Base-by-base conservation (phyloP, 2,888 invertebrate species). In the Hemistola chrysoprasaria region DNA sequence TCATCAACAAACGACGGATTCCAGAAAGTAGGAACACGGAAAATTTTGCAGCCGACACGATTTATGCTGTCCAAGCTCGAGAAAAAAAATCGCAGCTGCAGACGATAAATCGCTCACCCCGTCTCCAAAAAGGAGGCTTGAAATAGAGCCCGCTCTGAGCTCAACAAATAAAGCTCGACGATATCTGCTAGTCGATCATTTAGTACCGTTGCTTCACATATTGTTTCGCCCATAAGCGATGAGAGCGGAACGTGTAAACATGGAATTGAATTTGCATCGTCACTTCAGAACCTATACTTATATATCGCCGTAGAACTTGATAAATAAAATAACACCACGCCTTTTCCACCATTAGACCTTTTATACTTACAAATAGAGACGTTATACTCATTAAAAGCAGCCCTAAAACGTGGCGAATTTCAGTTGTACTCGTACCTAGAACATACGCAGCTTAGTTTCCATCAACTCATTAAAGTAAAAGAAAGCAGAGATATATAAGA, bases 51-150 rank as follows among this genome's bases (percentile, higher is more conserved):
- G 53, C 54, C 45, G 55, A 59, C 48, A 54, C 56, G 62, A 71
- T 75, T 75, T 73, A 75, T 67, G 56, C 62, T 51, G 49, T 54
- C 55, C 56, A 52, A 55, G 47, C 45, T 59, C 40, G 41, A 60
- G 61, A 58, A 73, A 72, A n/a, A 74, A 75, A 74, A 68, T 62
- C 50, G 54, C 59, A 62, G 64, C 63, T 68, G 65, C 59, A 54
- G 55, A 59, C 76, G 61, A 78, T 76, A 77, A 77, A 77, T 78
- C 74, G 62, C 61, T 77, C 72, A 69, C 59, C 62, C 56, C 57
- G 62, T 62, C 55, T 62, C 61, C 59, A 59, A 72, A 75, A 74
- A 74, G 67, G 50, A 48, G 50, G 44, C 43, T 57, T 49, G 47
- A 48, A 64, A 62, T 59, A 59, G 53, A 65, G 65, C 56, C 60